Base-by-base conservation (phyloP, 1,140 invertebrate species). In the Zaprionus tsacasi region DNA sequence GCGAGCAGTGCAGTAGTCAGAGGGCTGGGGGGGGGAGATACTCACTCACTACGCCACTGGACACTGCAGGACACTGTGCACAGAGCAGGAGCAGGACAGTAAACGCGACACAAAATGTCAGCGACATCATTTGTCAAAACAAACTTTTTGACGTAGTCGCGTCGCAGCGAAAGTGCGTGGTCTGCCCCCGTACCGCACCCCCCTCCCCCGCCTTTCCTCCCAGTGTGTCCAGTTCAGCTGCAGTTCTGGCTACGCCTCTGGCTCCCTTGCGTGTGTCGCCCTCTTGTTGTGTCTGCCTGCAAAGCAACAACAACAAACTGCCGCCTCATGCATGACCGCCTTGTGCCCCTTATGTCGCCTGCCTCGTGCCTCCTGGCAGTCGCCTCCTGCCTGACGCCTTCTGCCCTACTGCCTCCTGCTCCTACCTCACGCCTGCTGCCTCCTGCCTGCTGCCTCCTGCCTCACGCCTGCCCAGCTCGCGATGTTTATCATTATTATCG, bases 71-170 rank as follows among this genome's bases (percentile, higher is more conserved):
- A 25, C n/a, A n/a, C n/a, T n/a, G n/a, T n/a, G n/a, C n/a, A n/a
- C 11, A 35, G 8, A 15, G 38, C 35, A 60, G 57, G 2, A 27
- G 17, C 12, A 30, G 59, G 58, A 48, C 38, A 27, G 61, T 13
- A 38, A 40, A 59, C 40, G 67, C 54, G 13, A 64, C 63, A 64
- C 68, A 64, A 68, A 69, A 70, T 82, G 78, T 78, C 79, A 78
- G 77, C 82, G 68, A 82, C 82, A 87, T 87, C 82, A 82, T 86
- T 86, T 86, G 82, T 86, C 82, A 86, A 82, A 87, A 87, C 72
- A 81, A 87, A 86, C 82, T 86, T 82, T 86, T 87, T 82, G 82
- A 86, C 82, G 65, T 82, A 59, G 76, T 70, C 76, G 82, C 79
- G 69, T 64, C 79, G 82, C 82, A 87, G 79, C 79, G 79, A 87